Evolutionary conservation across 2,797 vertebrate species (phyloP).

Genomic region (Poecilia wingei): DNA sequence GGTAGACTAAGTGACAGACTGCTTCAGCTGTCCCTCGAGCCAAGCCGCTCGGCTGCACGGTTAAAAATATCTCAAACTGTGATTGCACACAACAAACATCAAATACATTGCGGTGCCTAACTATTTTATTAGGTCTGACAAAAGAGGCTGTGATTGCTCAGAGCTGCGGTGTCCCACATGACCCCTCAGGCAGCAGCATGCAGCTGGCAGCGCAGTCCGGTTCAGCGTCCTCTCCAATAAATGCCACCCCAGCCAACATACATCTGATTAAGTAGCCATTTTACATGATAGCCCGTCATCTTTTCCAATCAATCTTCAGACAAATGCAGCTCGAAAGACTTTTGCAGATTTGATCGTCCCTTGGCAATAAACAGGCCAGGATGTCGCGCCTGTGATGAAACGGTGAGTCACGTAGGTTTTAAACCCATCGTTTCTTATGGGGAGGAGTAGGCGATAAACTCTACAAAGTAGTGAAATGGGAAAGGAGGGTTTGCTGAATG

Average conservation of each 20-base stretch:
- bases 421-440: neutral
- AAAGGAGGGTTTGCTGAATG: constrained; percentile 27
- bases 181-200: constrained; percentile 56
- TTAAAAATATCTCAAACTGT: constrained; percentile 37
- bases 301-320: constrained; percentile 62
- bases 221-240: constrained; percentile 65
- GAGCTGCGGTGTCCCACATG: constrained; percentile 54
- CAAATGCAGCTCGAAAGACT: constrained; percentile 45
- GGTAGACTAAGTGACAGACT: neutral
- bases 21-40: neutral
- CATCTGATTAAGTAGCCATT: constrained; percentile 70
- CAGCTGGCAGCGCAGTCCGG: constrained; percentile 60
- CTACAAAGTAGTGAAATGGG: constrained; percentile 12
- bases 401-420: constrained; percentile 13
- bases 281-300: constrained; percentile 62
- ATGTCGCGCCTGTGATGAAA: constrained; percentile 21
- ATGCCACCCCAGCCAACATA: constrained; percentile 61
- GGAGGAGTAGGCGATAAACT: constrained; percentile 18
- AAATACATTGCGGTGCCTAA: constrained; percentile 26
- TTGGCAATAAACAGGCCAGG: constrained; percentile 24
- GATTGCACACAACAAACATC: constrained; percentile 14
- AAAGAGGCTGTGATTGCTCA: constrained; percentile 37
- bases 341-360: neutral
- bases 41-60: neutral
- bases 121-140: constrained; percentile 36